A percentile compares a stretch with the other conserved stretches of the same genome.
phyloP scores from a whole-genome alignment of 1,140 invertebrate genomes.

The Drosophila kurseongensis region DNA sequence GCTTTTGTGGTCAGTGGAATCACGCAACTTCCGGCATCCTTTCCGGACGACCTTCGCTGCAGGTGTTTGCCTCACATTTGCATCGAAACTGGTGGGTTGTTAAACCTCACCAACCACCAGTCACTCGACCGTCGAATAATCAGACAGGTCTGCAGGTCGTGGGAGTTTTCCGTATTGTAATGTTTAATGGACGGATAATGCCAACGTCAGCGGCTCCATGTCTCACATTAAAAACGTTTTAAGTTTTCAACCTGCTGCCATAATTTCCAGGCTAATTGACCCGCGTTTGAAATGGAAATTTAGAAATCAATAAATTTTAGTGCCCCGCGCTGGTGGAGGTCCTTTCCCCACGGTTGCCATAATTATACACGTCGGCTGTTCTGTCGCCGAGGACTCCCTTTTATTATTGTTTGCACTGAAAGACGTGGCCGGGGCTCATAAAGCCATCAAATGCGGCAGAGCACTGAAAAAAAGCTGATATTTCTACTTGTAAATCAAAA shows the following conservation, averaged over 20 bases:
- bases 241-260: conserved; percentile 46
- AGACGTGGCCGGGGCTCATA: conserved; percentile 71
- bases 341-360: conserved; percentile 39
- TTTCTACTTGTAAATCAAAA: no score
- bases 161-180: conserved; percentile 14
- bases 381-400: conserved; percentile 19
- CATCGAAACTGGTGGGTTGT: conserved; percentile 1
- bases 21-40: conserved; percentile 64
- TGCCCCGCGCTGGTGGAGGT: conserved; percentile 16
- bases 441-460: conserved; percentile 49
- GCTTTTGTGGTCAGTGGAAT: conserved; percentile 21
- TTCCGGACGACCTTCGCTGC: conserved; percentile 39
- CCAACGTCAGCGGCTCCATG: background rate
- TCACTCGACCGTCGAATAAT: conserved; percentile 23
- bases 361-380: conserved; percentile 59
- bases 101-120: conserved; percentile 13
- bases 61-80: conserved; percentile 27
- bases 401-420: conserved; percentile 69
- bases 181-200: conserved; percentile 24
- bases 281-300: conserved; percentile 43
- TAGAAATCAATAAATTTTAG: conserved; percentile 64
- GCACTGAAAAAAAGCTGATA: background rate
- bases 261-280: conserved; percentile 56
- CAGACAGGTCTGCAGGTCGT: conserved; percentile 37
- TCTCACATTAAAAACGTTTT: conserved; percentile 9